Percentiles rank a stretch among this genome's conserved stretches.
phyloP scores from a whole-genome alignment of 2,888 invertebrate genomes.

The Spodoptera picta region DNA sequence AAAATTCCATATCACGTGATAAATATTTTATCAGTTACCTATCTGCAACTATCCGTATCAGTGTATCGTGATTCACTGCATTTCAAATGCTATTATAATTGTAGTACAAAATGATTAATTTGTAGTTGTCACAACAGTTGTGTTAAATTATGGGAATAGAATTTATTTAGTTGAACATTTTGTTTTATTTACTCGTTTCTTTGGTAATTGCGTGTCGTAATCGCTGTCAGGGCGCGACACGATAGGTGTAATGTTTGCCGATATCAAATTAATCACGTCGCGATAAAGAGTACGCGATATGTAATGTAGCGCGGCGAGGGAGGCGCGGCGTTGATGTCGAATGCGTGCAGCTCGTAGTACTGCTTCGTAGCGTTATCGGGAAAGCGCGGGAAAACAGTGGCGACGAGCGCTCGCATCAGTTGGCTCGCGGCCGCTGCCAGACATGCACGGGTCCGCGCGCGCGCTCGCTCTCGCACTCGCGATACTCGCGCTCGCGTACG shows the following conservation, averaged over 20 bases:
- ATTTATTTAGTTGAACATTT: slow-evolving; percentile 72
- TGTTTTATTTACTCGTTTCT: slow-evolving; percentile 70
- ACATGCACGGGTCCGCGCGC: slow-evolving; percentile 79
- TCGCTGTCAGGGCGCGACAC: slow-evolving; percentile 52
- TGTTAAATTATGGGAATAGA: slow-evolving; percentile 75
- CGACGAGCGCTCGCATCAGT: slow-evolving; percentile 73
- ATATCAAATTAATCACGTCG: slow-evolving; percentile 76
- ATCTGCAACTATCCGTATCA: slow-evolving; percentile 37
- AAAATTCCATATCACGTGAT: slow-evolving; percentile 34
- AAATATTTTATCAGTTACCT: slow-evolving; percentile 45
- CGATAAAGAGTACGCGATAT: slow-evolving; percentile 69
- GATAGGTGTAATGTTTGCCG: slow-evolving; percentile 57
- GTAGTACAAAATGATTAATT: slow-evolving; percentile 76
- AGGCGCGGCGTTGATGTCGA: slow-evolving; percentile 74
- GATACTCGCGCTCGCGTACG: slow-evolving; percentile 77
- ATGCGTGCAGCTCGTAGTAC: slow-evolving; percentile 63
- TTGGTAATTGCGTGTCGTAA: slow-evolving; percentile 57
- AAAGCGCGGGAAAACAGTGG: slow-evolving; percentile 85
- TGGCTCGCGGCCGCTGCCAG: slow-evolving; percentile 82
- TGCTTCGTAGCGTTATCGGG: slow-evolving; percentile 79
- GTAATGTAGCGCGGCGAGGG: slow-evolving; percentile 47
- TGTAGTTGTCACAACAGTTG: slow-evolving; percentile 71
- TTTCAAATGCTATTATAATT: slow-evolving; percentile 63
- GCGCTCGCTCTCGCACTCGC: slow-evolving; percentile 74
- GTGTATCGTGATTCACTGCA: slow-evolving; percentile 57